Evolutionary conservation across 2,888 invertebrate genomes (phyloP), one percentile per base, ranked within the genome.

Genomic region (Drosophila mimetica): DNA sequence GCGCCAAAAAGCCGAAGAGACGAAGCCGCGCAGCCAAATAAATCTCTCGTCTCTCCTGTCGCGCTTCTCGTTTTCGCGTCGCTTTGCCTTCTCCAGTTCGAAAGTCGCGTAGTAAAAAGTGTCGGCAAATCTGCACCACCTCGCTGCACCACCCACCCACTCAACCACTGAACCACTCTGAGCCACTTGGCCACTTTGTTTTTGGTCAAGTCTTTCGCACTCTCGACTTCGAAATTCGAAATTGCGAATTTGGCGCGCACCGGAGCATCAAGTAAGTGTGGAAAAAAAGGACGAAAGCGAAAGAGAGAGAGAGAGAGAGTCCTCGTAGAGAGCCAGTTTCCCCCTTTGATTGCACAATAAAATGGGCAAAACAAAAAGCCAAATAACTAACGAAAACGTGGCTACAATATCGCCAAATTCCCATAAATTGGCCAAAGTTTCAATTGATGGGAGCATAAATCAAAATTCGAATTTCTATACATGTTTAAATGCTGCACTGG

Each of bases 1-100:
- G 86, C 82, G 84, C 84, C 81, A 86, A 84, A 84, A 86, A 82
- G 78, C 81, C 82, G 84, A 82, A 82, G 84, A 80, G 81, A 73
- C 46, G 48, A 61, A 55, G 71, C 55, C 71, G 79, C 84, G 82
- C 82, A 82, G 66, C 73, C 75, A 80, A 80, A 86, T 80, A 83
- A 82, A 83, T 82, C 78, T 80, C 73, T 51, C 70, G 59, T 70
- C 76, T 76, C 78, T 69, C 67, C 18, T 60, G 74, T 54, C 47
- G 54, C 53, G 58, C 32, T 32, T 20, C 48, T 54, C 70, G 42
- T 36, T 34, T 28, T 59, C 44, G 67, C 55, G 70, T 37, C 47
- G 60, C 52, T 14, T 41, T 59, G 60, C 52, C 22, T 52, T 59
- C 60, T 53, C 48, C 60, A 71, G 51, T 67, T 83, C 81, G 73